Percentiles rank a stretch among this genome's conserved stretches.
Conservation (phyloP, 1,140 invertebrate species). For the Zaprionus inermis region DNA sequence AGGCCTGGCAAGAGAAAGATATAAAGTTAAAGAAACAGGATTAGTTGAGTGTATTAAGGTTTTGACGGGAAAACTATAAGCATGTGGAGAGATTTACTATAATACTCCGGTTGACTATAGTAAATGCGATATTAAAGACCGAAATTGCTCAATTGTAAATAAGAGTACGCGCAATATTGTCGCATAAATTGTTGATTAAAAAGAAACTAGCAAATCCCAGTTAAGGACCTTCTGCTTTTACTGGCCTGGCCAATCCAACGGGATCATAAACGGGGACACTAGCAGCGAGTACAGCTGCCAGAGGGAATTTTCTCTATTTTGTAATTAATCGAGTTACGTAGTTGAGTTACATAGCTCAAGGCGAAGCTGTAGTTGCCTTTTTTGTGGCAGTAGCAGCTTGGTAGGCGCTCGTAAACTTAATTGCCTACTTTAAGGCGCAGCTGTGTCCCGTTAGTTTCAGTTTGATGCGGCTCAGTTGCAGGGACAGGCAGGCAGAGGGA, state of each 20-base stretch:
- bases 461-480: constrained; percentile 41
- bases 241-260: constrained; percentile 4
- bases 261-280: constrained; percentile 21
- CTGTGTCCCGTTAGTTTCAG: constrained; percentile 61
- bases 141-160: neutral
- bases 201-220: neutral
- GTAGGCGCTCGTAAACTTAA: constrained; percentile 65
- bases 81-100: neutral
- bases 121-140: too few relatives aligned
- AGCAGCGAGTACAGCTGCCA: neutral
- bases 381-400: neutral
- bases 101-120: neutral
- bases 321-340: constrained; percentile 67
- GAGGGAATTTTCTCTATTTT: constrained; percentile 32
- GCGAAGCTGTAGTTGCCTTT: neutral
- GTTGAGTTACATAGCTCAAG: constrained; percentile 1
- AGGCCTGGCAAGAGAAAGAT: constrained; percentile 85
- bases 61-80: neutral
- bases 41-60: neutral
- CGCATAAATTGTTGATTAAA: constrained; percentile 21
- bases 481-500: neutral
- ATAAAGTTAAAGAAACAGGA: neutral
- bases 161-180: neutral
- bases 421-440: constrained; percentile 66
- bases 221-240: constrained; percentile 10